Base-by-base conservation (phyloP, 1,140 invertebrate genomes). In the Helicoverpa armigera region DNA sequence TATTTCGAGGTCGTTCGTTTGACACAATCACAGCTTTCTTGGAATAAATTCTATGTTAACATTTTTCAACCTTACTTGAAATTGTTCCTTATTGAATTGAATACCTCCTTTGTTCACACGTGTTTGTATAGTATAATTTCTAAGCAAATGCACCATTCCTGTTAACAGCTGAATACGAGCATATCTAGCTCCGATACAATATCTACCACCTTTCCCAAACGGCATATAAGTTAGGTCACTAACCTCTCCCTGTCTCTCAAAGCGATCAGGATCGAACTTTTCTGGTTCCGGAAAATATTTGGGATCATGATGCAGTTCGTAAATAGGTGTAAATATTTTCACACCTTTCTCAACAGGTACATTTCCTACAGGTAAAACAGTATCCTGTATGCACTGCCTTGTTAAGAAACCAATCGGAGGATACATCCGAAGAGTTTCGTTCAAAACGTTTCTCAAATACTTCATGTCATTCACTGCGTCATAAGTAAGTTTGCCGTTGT, bases 131-230 rank as follows among this genome's bases (percentile, higher is more conserved):
- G 87, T 81, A 50, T 89, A 94, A 18, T 90, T 80, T 2, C 88
- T 74, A n/a, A 95, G 74, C 1, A 95, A 51, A 60, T 88, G 82
- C 0, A 89, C 83, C 23, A 95, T 61, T 0, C 94, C 91, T 31
- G 92, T 77, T 75, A 94, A 93, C 2, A 93, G 82, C 82, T 95
- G 94, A 79, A 95, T 69, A 23, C 92, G 78, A 0, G 96, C 96
- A 81, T 96, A 95, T 83, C 95, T 89, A 84, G 94, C 92, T 18
- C 96, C 96, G 78, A 96, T 95, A 83, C 96, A 97, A 75, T 95
- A 93, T 53, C 96, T 88, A 3, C 94, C 93, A 2, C 96, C 96
- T 76, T 95, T 95, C 13, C 96, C 96, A 85, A 97, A 97, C 0
- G 97, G 96, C 79, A 97, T 87, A 81, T 95, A 96, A 16, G 83